Percentiles rank a stretch among this genome's conserved stretches.
Evolutionary conservation across 1,140 invertebrate species (phyloP).

Genomic region (Ladona fulva): DNA sequence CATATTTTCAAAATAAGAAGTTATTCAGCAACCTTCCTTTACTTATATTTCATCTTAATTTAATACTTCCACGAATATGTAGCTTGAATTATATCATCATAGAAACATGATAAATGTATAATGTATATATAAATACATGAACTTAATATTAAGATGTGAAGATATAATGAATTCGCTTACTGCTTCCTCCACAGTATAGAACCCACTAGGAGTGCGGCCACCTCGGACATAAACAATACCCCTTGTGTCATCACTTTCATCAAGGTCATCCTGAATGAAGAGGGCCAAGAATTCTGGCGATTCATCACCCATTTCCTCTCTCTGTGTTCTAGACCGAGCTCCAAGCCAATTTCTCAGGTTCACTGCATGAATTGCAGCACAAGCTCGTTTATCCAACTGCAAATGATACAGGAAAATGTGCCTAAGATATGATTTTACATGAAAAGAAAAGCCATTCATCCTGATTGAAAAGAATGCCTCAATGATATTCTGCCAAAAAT

Average conservation of each 20-base stretch:
- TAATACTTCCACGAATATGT: no score
- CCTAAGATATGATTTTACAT: constrained; percentile 17
- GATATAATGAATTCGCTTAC: constrained; percentile 44
- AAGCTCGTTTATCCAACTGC: constrained; percentile 93
- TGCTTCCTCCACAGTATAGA: constrained; percentile 93
- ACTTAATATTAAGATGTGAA: no score
- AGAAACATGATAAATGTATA: no score
- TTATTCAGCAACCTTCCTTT: no score
- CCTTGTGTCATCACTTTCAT: background rate
- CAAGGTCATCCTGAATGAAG: constrained; percentile 65
- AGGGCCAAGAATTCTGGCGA: constrained; percentile 89
- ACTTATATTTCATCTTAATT: no score
- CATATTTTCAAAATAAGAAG: no score
- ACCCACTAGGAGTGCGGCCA: constrained; percentile 90
- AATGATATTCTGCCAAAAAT: no score
- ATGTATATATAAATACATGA: no score
- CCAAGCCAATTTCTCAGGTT: constrained; percentile 94
- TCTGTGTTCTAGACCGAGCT: constrained; percentile 90
- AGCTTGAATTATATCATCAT: no score
- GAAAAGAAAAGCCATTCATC: constrained; percentile 13
- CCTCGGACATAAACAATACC: constrained; percentile 90
- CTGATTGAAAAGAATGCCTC: no score
- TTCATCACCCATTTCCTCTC: constrained; percentile 96
- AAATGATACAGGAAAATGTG: constrained; percentile 20
- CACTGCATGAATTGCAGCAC: constrained; percentile 97